Evolutionary conservation across 2,113 vertebrate genomes (phyloP).

Genomic region (Halcyon senegalensis): DNA sequence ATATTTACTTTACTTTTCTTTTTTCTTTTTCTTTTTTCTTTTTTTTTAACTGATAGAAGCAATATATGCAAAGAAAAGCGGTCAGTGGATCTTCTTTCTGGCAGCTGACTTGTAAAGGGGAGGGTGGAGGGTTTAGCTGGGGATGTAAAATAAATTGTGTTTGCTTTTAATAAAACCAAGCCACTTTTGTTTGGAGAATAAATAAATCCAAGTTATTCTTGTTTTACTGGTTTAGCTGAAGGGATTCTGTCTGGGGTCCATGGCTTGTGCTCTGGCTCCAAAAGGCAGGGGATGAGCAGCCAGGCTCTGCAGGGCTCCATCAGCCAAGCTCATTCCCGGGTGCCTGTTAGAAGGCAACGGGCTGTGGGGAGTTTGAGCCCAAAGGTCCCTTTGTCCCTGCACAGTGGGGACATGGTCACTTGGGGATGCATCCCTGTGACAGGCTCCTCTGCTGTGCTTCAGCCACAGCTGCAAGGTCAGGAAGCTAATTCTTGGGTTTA

Average conservation of each 20-base stretch:
- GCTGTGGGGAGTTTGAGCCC: neutral
- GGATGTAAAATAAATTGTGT: neutral
- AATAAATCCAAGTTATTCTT: neutral
- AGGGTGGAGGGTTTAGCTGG: neutral
- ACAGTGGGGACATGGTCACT: rapidly evolving
- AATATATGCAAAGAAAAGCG: neutral
- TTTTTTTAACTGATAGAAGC: neutral
- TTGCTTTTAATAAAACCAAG: conserved; percentile 38
- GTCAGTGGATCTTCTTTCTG: neutral
- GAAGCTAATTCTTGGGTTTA: neutral
- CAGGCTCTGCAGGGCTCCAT: neutral
- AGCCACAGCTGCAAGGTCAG: neutral
- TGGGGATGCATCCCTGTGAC: neutral
- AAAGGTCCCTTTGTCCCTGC: neutral
- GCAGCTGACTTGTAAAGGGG: neutral
- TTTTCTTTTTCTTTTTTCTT: neutral
- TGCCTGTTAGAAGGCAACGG: rapidly evolving
- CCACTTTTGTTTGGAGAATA: neutral
- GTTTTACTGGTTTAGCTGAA: neutral
- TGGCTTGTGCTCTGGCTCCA: neutral
- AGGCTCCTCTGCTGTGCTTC: neutral
- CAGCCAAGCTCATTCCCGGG: neutral
- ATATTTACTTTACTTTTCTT: neutral
- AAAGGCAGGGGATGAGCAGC: neutral
- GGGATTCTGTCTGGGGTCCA: neutral